Conservation (phyloP, 2,888 invertebrate species). For the Operophtera brumata region DNA sequence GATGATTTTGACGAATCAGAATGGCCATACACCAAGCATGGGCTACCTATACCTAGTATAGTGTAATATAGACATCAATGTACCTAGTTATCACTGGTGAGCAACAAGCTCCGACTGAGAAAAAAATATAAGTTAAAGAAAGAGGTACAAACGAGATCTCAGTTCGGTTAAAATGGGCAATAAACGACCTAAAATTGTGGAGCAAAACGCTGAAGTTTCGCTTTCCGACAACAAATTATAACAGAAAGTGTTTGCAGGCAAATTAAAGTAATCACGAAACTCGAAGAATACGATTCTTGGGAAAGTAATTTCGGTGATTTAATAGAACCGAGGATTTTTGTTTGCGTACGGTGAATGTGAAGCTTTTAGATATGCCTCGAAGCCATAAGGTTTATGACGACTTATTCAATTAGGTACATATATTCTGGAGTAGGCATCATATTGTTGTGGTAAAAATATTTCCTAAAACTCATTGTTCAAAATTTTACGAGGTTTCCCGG, state of each 20-base stretch:
- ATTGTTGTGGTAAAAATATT: too few species aligned
- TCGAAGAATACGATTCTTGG: conserved; percentile 29
- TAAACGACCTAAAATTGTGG: conserved; percentile 41
- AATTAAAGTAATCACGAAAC: conserved; percentile 46
- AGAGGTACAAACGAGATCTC: conserved; percentile 13
- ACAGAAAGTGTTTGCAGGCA: conserved; percentile 38
- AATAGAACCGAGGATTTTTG: conserved; percentile 32
- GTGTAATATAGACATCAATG: too few species aligned
- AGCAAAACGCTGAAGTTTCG: conserved; percentile 37
- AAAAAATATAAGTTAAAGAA: too few species aligned
- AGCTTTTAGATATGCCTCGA: conserved; percentile 7
- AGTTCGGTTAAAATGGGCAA: conserved; percentile 31
- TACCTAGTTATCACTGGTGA: too few species aligned
- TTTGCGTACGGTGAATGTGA: conserved; percentile 19
- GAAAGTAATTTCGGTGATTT: conserved; percentile 35
- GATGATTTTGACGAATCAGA: too few species aligned
- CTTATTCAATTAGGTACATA: neutral
- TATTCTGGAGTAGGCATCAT: neutral
- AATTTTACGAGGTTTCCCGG: neutral
- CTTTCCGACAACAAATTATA: conserved; percentile 48
- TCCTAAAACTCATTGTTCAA: neutral
- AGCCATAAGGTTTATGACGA: neutral
- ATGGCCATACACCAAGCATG: too few species aligned
- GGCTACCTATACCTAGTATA: too few species aligned
- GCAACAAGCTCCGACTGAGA: too few species aligned